phyloP scores from a whole-genome alignment of 2,797 vertebrate species.

The Pseudochaenichthys georgianus region DNA sequence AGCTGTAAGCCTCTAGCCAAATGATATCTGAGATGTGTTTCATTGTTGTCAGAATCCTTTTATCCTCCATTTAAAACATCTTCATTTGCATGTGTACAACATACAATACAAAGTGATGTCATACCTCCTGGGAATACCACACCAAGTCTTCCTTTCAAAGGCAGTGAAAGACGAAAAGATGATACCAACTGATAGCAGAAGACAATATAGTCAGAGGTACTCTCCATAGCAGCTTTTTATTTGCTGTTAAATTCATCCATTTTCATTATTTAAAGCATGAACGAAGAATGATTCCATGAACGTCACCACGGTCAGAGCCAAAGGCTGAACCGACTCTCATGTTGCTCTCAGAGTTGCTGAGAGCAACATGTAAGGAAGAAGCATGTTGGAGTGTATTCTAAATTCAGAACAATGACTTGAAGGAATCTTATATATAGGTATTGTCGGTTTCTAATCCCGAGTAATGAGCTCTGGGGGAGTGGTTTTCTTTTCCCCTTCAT shows the following conservation, averaged over 20 bases:
- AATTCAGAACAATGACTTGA: conserved; percentile 45
- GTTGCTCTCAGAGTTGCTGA: not conserved
- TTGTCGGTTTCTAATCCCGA: conserved; percentile 32
- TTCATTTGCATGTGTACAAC: not conserved
- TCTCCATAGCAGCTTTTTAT: conserved; percentile 6
- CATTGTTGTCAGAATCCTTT: conserved; percentile 17
- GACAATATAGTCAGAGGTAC: conserved; percentile 5
- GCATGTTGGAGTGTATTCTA: conserved; percentile 26
- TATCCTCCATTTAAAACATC: conserved; percentile 18
- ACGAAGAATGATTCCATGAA: conserved; percentile 31
- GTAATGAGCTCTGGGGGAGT: conserved; percentile 42
- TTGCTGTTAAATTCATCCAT: conserved; percentile 15
- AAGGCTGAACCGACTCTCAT: not conserved
- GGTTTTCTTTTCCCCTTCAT: conserved; percentile 34
- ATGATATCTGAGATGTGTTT: conserved; percentile 13
- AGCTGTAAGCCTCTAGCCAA: not conserved
- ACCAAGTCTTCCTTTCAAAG: not conserved
- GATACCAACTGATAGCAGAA: not conserved
- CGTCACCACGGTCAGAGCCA: conserved; percentile 39
- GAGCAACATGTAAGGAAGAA: conserved; percentile 7
- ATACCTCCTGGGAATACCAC: not conserved
- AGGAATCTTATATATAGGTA: conserved; percentile 21
- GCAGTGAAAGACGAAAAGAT: not conserved
- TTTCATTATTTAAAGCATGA: conserved; percentile 27
- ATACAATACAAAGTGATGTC: not conserved